Evolutionary conservation across 2,113 vertebrate species (phyloP), one percentile per base, ranked within the genome.

Genomic region (Smithornis capensis): DNA sequence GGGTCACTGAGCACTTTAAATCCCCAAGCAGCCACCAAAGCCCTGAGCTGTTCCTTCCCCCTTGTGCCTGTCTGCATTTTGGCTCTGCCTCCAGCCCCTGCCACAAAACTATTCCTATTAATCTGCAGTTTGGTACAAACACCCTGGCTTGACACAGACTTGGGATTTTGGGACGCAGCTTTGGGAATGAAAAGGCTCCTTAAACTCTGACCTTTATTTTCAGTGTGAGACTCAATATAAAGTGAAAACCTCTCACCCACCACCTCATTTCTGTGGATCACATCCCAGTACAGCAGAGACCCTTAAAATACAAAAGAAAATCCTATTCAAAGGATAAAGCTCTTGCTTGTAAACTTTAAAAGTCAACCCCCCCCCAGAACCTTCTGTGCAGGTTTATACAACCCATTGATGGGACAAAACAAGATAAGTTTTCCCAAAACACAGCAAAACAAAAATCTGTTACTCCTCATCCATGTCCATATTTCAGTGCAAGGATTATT

Each of bases 121-220:
- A 0, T 31, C 65, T 88, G 62, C 45, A 73, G 35, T 12, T 28
- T 4, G 28, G 12, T 28, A 33, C 52, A n/a, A 31, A 33, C 22
- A 29, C 49, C 49, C 29, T 7, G 1, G 8, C 22, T 33, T 35
- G 73, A 67, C 71, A 38, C 21, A 10, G 9, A 28, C 29, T 14
- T 13, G 12, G 50, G 27, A 2, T 50, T 62, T 62, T 21, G 23
- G 85, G 65, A 14, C 4, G 0, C 47, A 60, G 33, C 42, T 87
- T 78, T 40, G 47, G 55, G 64, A 91, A 77, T 68, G 37, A 65
- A 82, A 49, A 95, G 37, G 38, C 75, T 81, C 70, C 67, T 90
- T 86, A 83, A 95, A 86, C 73, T 79, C 89, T 11, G 13, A 47
- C 86, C 68, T 93, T 96, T 97, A 95, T 97, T 81, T 96, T 93